A percentile compares a stretch with the other conserved stretches of the same genome.
phyloP scores from a whole-genome alignment of 2,888 invertebrate genomes.

The Drosophila eohydei region DNA sequence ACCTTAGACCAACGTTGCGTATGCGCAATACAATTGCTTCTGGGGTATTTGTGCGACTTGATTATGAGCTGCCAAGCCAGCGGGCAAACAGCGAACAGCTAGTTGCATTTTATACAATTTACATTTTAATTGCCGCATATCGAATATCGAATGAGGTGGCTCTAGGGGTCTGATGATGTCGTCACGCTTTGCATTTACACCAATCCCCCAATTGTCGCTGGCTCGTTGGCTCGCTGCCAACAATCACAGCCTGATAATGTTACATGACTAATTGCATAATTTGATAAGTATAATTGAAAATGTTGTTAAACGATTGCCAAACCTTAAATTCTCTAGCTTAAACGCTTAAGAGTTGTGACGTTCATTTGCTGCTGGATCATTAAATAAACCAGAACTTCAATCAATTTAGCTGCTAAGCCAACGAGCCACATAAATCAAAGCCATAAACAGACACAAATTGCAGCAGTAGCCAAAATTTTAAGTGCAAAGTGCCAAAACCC shows the following conservation, averaged over 20 bases:
- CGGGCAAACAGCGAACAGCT: slow-evolving; percentile 48
- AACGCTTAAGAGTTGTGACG: background rate
- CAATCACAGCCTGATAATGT: slow-evolving; percentile 25
- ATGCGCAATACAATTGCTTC: slow-evolving; percentile 49
- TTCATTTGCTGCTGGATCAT: background rate
- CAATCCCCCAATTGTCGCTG: slow-evolving; percentile 30
- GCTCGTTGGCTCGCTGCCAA: slow-evolving; percentile 12
- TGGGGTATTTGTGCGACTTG: slow-evolving; percentile 7
- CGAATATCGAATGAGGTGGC: slow-evolving; percentile 41
- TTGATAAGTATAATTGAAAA: slow-evolving; percentile 21
- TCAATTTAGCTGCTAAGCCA: background rate
- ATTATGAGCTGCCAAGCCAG: slow-evolving; percentile 52
- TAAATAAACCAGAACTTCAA: background rate
- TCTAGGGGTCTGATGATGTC: slow-evolving; percentile 50
- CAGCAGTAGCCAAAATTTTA: background rate
- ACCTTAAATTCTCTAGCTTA: slow-evolving; percentile 11
- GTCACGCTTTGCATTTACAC: slow-evolving; percentile 47
- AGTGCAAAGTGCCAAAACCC: background rate
- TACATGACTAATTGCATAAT: slow-evolving; percentile 40
- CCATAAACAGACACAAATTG: background rate
- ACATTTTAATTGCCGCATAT: slow-evolving; percentile 76
- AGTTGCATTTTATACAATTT: slow-evolving; percentile 68
- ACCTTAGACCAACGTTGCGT: slow-evolving; percentile 70
- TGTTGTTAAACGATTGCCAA: slow-evolving; percentile 12
- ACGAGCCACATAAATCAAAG: background rate